phyloP scores from a whole-genome alignment of 2,888 invertebrate genomes.

The Zygogramma bicolorata region DNA sequence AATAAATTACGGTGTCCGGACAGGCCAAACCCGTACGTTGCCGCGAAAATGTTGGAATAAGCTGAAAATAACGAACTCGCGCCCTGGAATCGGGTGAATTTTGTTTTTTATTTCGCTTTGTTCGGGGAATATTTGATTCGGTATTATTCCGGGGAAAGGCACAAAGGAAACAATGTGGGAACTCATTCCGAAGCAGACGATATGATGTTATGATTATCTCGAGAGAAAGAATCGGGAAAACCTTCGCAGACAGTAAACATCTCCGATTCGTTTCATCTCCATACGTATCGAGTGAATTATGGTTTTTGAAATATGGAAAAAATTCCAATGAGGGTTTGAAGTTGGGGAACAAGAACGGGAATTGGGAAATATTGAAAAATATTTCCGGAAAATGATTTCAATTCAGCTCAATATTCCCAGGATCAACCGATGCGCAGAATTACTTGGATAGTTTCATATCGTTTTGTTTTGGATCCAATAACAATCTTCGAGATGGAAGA shows the following conservation, averaged over 20 bases:
- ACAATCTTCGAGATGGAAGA: no score
- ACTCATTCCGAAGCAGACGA: neutral
- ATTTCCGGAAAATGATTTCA: no score
- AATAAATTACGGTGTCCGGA: constrained; percentile 13
- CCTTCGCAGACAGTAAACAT: neutral
- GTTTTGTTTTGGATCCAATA: no score
- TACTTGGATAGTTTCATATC: no score
- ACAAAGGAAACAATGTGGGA: neutral
- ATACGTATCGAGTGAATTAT: neutral
- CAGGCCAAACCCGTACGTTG: constrained; percentile 6
- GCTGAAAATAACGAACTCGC: constrained; percentile 16
- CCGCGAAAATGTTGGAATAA: constrained; percentile 16
- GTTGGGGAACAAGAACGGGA: no score
- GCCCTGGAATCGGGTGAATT: neutral
- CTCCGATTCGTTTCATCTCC: neutral
- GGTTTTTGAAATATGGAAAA: no score
- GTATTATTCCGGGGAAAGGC: neutral
- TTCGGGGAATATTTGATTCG: constrained; percentile 5
- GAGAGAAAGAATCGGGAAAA: neutral
- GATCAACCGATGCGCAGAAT: no score
- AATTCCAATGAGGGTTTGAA: no score
- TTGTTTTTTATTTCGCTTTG: neutral
- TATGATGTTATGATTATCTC: neutral
- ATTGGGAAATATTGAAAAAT: no score
- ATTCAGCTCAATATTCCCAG: no score